Evolutionary conservation across 2,113 vertebrate species (phyloP).

Genomic region (Pangasianodon hypophthalmus): DNA sequence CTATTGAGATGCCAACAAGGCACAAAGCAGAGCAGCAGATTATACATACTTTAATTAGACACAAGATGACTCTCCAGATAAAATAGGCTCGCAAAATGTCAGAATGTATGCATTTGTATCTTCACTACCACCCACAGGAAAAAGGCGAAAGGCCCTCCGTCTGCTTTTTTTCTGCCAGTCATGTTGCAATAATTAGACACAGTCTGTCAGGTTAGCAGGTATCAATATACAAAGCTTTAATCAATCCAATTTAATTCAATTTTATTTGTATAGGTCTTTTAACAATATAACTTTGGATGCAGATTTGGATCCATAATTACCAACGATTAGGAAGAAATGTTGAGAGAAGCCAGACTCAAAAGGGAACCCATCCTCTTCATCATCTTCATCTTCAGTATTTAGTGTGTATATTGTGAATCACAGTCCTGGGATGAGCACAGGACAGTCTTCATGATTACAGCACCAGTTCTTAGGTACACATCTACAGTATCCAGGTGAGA

Average conservation of each 20-base stretch:
- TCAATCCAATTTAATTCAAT: background rate
- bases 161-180: constrained; percentile 5
- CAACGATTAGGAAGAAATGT: background rate
- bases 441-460: background rate
- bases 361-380: background rate
- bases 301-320: background rate
- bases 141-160: background rate
- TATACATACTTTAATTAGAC: constrained; percentile 4
- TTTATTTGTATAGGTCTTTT: background rate
- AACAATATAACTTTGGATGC: background rate
- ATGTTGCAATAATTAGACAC: constrained; percentile 21
- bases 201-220: background rate
- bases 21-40: constrained; percentile 1
- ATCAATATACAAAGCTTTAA: background rate
- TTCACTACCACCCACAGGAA: constrained; percentile 8
- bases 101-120: constrained; percentile 3
- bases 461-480: background rate
- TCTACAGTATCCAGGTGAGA: background rate
- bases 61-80: background rate
- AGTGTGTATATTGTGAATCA: background rate
- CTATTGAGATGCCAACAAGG: constrained; percentile 23
- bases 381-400: background rate
- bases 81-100: constrained; percentile 31
- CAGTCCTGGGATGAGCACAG: background rate
- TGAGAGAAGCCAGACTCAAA: background rate